phyloP scores from a whole-genome alignment of 2,113 vertebrate genomes.

The Machaerirhynchus nigripectus region DNA sequence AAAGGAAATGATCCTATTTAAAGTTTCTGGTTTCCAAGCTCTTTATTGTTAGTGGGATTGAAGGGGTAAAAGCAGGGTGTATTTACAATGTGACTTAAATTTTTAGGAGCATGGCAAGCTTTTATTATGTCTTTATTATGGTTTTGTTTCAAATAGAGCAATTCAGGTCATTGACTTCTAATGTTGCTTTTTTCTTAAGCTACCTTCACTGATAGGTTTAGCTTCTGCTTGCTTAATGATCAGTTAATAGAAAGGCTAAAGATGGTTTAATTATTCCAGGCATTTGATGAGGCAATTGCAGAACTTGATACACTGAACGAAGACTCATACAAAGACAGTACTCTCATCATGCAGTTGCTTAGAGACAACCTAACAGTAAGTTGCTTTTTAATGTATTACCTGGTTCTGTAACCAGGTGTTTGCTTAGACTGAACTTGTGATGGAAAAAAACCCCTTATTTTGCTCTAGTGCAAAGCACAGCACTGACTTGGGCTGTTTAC shows the following conservation, averaged over 20 bases:
- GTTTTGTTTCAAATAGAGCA: not conserved
- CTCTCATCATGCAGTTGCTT: constrained; percentile 99
- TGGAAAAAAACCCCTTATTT: not conserved
- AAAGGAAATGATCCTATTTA: not conserved
- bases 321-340: constrained; percentile 99
- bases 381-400: not conserved
- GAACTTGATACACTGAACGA: constrained; percentile 93
- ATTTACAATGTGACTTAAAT: not conserved
- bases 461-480: fast-evolving
- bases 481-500: not conserved
- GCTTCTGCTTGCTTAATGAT: not conserved
- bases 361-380: constrained; percentile 99
- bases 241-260: not conserved
- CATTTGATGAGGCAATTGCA: constrained; percentile 94
- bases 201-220: not conserved
- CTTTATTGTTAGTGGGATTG: not conserved
- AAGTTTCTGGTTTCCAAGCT: not conserved
- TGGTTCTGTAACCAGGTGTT: not conserved
- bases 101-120: not conserved
- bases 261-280: constrained; percentile 71
- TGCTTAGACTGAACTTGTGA: not conserved
- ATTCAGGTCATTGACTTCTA: not conserved
- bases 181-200: not conserved
- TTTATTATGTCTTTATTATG: not conserved
- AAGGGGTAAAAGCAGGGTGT: not conserved